phyloP scores from a whole-genome alignment of 2,797 vertebrate species.

The Enteromius paludinosus region DNA sequence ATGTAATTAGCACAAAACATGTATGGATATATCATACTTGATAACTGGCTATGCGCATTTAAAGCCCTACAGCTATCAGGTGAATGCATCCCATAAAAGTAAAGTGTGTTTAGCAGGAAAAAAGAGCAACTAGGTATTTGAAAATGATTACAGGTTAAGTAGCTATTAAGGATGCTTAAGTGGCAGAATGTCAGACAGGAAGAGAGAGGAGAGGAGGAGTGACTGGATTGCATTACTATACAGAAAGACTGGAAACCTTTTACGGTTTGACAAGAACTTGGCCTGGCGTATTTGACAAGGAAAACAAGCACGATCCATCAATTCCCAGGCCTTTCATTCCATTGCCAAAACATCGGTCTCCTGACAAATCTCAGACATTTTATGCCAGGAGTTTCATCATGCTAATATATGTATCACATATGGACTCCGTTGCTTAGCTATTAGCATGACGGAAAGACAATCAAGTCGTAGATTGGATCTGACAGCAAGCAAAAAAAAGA shows the following conservation, averaged over 20 bases:
- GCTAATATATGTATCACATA: slow-evolving; percentile 71
- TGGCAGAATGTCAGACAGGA: slow-evolving; percentile 41
- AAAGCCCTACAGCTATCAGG: slow-evolving; percentile 38
- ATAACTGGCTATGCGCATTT: slow-evolving; percentile 67
- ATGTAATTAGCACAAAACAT: slow-evolving; percentile 72
- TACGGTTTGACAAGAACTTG: slow-evolving; percentile 74
- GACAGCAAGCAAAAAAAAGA: slow-evolving; percentile 46
- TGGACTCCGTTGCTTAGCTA: slow-evolving; percentile 73
- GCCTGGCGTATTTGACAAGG: slow-evolving; percentile 69
- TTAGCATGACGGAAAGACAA: slow-evolving; percentile 62
- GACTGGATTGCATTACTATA: slow-evolving; percentile 74
- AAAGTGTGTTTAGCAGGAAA: neutral
- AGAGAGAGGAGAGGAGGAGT: slow-evolving; percentile 36
- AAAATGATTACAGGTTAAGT: slow-evolving; percentile 31
- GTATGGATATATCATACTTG: slow-evolving; percentile 66
- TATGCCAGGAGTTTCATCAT: slow-evolving; percentile 76
- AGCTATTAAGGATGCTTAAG: slow-evolving; percentile 40
- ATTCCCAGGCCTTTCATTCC: slow-evolving; percentile 70
- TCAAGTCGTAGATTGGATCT: slow-evolving; percentile 59
- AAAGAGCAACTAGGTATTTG: slow-evolving; percentile 31
- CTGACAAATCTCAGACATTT: slow-evolving; percentile 58
- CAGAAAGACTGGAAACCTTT: slow-evolving; percentile 78
- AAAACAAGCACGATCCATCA: slow-evolving; percentile 75
- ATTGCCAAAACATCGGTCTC: slow-evolving; percentile 75
- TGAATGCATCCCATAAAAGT: neutral